Evolutionary conservation across 2,113 vertebrate genomes (phyloP), one percentile per base, ranked within the genome.

Genomic region (Ptilorrhoa leucosticta): DNA sequence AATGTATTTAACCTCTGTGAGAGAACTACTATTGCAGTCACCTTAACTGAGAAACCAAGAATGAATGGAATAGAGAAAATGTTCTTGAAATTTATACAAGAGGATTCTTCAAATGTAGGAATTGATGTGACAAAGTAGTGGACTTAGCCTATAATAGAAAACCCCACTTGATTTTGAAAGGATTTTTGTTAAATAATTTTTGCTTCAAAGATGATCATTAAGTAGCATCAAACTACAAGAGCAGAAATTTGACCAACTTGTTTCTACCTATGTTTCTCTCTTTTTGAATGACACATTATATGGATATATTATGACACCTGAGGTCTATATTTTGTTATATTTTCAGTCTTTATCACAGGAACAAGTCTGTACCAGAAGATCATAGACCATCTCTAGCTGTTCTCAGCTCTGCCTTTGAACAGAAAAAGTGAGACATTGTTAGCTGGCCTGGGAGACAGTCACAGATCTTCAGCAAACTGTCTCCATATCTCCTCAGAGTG

Each of bases 361-460:
- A 40, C 7, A 86, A 30, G 6, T 58, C 18, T 60, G 42, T n/a
- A 11, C 39, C 44, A 44, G 51, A 70, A 75, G 5, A 54, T 26
- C 27, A n/a, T 1, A 50, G 22, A 60, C 7, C 13, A 51, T 30
- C 31, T 23, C 13, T 44, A 56, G n/a, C 40, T 87, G 30, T 45
- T 81, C 44, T 81, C 31, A 77, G 24, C 11, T 58, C 33, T 84
- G 28, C 31, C 48, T 72, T 61, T 20, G 37, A 87, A 60, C 11
- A 73, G 33, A n/a, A 56, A 58, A 70, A 2, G 2, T 42, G 42
- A 80, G 57, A 53, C 20, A 10, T 39, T 42, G 6, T 40, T 64
- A 63, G 10, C 31, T 85, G 35, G n/a, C 24, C 21, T 7, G 0
- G 0, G 58, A 69, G n/a, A 53, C 12, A 39, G 9, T n/a, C 31